phyloP scores from a whole-genome alignment of 2,113 vertebrate genomes.

The Poecile atricapillus region DNA sequence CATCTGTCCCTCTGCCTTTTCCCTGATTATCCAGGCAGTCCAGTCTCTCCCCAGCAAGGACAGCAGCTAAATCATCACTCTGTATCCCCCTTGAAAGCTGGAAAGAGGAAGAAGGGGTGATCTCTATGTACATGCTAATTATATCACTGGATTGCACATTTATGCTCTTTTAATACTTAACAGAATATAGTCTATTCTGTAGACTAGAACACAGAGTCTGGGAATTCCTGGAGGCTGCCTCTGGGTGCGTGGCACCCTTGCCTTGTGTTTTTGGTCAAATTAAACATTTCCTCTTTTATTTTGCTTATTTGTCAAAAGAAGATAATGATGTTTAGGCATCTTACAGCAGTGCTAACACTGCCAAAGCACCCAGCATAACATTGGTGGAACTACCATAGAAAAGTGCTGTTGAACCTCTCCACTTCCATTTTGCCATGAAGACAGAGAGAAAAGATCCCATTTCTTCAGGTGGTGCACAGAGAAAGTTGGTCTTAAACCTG shows the following conservation, averaged over 20 bases:
- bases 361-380: background rate
- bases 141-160: background rate
- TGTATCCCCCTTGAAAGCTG: background rate
- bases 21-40: background rate
- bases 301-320: background rate
- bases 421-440: background rate
- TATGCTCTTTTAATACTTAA: background rate
- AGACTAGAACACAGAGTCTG: background rate
- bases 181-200: too few species aligned
- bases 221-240: background rate
- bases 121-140: background rate
- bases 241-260: rapidly evolving
- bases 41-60: background rate
- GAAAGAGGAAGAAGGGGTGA: background rate
- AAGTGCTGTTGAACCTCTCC: background rate
- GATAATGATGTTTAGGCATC: background rate
- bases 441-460: background rate
- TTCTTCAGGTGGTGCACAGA: background rate
- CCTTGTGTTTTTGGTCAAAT: background rate
- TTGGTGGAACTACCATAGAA: background rate
- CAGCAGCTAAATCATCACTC: background rate
- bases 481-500: background rate
- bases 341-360: background rate
- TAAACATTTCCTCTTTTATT: background rate
- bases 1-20: background rate